Percentiles rank a stretch among this genome's conserved stretches.
Evolutionary conservation across 2,113 vertebrate genomes (phyloP).

Genomic region (Lathamus discolor): DNA sequence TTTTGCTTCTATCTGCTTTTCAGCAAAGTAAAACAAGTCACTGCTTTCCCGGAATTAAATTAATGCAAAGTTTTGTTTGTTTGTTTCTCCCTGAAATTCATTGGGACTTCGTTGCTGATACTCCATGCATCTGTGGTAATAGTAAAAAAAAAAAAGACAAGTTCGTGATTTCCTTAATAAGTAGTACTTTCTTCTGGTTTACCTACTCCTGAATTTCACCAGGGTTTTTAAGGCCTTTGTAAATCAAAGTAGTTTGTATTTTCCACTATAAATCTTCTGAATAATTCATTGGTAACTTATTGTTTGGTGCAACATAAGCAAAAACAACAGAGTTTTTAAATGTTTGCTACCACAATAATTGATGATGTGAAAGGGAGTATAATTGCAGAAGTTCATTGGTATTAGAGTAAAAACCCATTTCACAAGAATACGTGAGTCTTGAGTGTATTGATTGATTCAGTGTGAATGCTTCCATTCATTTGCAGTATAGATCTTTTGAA

Average conservation of each 20-base stretch:
- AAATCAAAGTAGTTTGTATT: not conserved
- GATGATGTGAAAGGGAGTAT: not conserved
- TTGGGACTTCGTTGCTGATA: not conserved
- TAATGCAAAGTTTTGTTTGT: not conserved
- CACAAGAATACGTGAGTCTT: constrained; percentile 46
- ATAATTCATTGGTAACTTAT: not conserved
- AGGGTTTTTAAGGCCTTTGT: not conserved
- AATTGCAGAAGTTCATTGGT: constrained; percentile 20
- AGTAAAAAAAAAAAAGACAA: not conserved
- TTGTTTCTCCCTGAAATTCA: not conserved
- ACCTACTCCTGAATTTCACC: not conserved
- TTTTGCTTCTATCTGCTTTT: not conserved
- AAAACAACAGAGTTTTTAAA: not conserved
- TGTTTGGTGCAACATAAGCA: not conserved
- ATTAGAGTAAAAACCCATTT: not conserved
- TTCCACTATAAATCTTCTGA: not conserved
- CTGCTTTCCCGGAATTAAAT: not conserved
- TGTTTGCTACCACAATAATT: not conserved
- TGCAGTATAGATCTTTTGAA: constrained; percentile 29
- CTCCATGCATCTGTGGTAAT: not conserved
- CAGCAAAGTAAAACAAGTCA: not conserved
- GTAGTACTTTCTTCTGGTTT: not conserved
- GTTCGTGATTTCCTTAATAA: not conserved
- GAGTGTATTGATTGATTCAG: constrained; percentile 21
- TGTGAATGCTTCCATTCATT: constrained; percentile 36